These are phyloP conservation scores for Eudasyphora cyanicolor DNA, from an alignment of 2,888 invertebrate species.

Conservation along the genomic window DNA sequence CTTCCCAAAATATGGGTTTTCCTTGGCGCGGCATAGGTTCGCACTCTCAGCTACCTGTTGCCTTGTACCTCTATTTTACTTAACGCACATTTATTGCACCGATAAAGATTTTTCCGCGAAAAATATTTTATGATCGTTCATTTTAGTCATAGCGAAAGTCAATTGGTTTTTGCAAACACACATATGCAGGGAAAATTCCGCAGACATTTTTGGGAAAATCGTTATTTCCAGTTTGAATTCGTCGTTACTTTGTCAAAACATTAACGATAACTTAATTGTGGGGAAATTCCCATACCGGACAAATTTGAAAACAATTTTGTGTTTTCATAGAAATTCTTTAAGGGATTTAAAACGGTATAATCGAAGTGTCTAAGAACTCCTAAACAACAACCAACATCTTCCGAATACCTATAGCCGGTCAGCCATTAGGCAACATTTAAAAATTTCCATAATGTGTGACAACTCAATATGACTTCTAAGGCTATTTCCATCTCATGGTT, in stretches of 20 bases:
- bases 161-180: slow-evolving; percentile 29
- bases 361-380: no score
- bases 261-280: slow-evolving; percentile 28
- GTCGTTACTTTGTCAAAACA: neutral
- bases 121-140: neutral
- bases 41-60: neutral
- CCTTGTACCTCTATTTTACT: neutral
- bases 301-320: neutral
- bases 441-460: no score
- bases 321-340: neutral
- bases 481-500: no score
- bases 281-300: slow-evolving; percentile 30
- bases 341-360: neutral
- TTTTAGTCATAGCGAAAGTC: slow-evolving; percentile 3
- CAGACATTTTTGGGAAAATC: neutral
- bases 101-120: slow-evolving; percentile 10
- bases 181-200: neutral
- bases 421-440: no score
- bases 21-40: neutral
- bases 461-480: no score
- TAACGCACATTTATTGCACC: neutral
- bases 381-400: no score
- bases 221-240: neutral
- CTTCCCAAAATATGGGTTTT: neutral
- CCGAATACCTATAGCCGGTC: no score